These are phyloP conservation scores for Chromobotia macracanthus DNA, from an alignment of 2,797 vertebrate genomes.

Conservation along the genomic window DNA sequence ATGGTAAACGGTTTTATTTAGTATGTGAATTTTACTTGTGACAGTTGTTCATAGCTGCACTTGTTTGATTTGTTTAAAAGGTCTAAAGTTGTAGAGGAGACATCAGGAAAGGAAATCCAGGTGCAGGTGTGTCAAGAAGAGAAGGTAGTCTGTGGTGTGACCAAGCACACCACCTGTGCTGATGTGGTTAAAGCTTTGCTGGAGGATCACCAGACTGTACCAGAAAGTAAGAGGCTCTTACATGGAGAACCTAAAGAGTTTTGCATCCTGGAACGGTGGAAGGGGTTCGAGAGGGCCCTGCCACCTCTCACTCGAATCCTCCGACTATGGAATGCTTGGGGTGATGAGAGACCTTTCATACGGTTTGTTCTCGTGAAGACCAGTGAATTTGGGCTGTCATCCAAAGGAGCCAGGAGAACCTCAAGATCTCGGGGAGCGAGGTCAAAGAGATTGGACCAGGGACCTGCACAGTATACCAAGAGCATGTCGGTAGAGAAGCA, in stretches of 20 bases:
- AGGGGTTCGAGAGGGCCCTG: slow-evolving; percentile 87
- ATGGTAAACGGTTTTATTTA: background rate
- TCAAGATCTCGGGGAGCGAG: slow-evolving; percentile 75
- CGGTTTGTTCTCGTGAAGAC: slow-evolving; percentile 88
- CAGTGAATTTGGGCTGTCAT: slow-evolving; percentile 82
- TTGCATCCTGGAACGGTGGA: slow-evolving; percentile 93
- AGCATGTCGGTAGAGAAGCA: slow-evolving; percentile 86
- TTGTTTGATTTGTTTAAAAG: slow-evolving; percentile 56
- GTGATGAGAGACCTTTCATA: slow-evolving; percentile 87
- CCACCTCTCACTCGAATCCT: slow-evolving; percentile 91
- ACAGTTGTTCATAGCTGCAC: slow-evolving; percentile 20
- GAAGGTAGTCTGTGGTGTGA: slow-evolving; percentile 91
- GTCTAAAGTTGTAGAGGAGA: slow-evolving; percentile 81
- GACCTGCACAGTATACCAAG: slow-evolving; percentile 80
- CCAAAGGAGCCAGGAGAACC: slow-evolving; percentile 76
- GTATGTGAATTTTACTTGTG: too few species aligned
- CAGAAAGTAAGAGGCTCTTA: slow-evolving; percentile 83
- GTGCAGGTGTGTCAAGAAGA: slow-evolving; percentile 94
- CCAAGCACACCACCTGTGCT: slow-evolving; percentile 89
- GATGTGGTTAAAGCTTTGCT: slow-evolving; percentile 91
- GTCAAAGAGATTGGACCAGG: slow-evolving; percentile 80
- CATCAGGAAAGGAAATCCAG: slow-evolving; percentile 87
- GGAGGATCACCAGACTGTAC: slow-evolving; percentile 84
- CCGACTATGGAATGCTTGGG: slow-evolving; percentile 93
- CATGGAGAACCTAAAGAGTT: slow-evolving; percentile 89